A percentile compares a stretch with the other conserved stretches of the same genome.
These are phyloP conservation scores for Amorpha juglandis DNA, from an alignment of 2,888 invertebrate genomes.

Conservation along the genomic window DNA sequence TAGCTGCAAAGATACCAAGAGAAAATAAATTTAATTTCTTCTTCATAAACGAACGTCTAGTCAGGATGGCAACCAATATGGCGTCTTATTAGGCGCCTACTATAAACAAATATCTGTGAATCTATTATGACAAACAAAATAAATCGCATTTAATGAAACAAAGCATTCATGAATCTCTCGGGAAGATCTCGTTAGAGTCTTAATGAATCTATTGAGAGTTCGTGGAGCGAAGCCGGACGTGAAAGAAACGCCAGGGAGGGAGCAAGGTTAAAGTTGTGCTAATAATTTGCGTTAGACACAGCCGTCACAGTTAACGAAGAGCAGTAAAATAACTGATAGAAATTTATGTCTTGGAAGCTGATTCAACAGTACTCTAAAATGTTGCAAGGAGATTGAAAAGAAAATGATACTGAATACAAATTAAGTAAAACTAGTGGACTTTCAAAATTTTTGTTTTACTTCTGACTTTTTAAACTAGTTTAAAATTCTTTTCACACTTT, in stretches of 20 bases:
- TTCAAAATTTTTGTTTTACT: no score
- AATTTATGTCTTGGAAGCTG: background rate
- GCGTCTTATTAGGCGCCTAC: slow-evolving; percentile 11
- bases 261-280: slow-evolving; percentile 69
- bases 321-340: background rate
- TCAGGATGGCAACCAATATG: slow-evolving; percentile 1
- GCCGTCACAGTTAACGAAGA: slow-evolving; percentile 22
- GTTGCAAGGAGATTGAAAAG: no score
- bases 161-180: slow-evolving; percentile 77
- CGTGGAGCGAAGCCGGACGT: slow-evolving; percentile 69
- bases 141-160: slow-evolving; percentile 80
- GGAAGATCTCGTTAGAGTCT: slow-evolving; percentile 80
- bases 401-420: no score
- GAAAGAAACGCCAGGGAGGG: slow-evolving; percentile 61
- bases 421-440: no score
- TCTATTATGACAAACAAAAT: slow-evolving; percentile 66
- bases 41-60: background rate
- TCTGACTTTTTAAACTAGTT: no score
- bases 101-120: slow-evolving; percentile 24
- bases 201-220: slow-evolving; percentile 83
- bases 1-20: background rate
- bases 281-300: slow-evolving; percentile 72
- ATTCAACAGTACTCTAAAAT: background rate
- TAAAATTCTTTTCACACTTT: no score
- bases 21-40: background rate